A percentile compares a stretch with the other conserved stretches of the same genome.
These are phyloP conservation scores for Elymnias hypermnestra DNA, from an alignment of 1,140 invertebrate species.

Conservation along the genomic window DNA sequence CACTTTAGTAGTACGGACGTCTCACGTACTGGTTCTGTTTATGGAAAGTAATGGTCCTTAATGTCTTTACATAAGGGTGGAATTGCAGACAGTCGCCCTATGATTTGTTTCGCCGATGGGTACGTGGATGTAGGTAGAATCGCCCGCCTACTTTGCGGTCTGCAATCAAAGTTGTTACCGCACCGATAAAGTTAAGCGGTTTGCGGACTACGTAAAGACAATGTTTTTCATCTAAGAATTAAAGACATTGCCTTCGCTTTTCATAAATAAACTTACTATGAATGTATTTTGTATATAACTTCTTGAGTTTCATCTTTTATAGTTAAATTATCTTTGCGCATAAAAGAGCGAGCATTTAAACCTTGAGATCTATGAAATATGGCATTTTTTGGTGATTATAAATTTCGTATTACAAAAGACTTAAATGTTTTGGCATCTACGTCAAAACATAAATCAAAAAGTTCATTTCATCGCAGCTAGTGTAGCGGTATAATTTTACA, in stretches of 20 bases:
- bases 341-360: too few species aligned
- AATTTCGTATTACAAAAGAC: constrained; percentile 11
- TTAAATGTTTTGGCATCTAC: constrained; percentile 58
- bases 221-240: constrained; percentile 18
- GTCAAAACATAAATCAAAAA: constrained; percentile 64
- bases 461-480: constrained; percentile 38
- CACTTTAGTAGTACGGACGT: constrained; percentile 37
- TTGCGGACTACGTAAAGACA: constrained; percentile 23
- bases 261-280: constrained; percentile 3
- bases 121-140: constrained; percentile 24
- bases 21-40: constrained; percentile 29
- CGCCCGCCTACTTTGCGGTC: constrained; percentile 37
- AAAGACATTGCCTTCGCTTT: constrained; percentile 10
- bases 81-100: constrained; percentile 22
- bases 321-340: too few species aligned
- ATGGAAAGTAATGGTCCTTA: constrained; percentile 29
- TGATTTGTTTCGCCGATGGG: constrained; percentile 31
- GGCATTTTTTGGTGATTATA: too few species aligned
- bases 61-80: constrained; percentile 29
- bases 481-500: constrained; percentile 59
- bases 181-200: constrained; percentile 31
- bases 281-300: too few species aligned
- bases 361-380: too few species aligned
- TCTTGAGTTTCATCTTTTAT: too few species aligned
- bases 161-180: constrained; percentile 38